These are phyloP conservation scores for Microctenopoma steveboyesi DNA, from an alignment of 2,797 vertebrate species.

Conservation along the genomic window DNA sequence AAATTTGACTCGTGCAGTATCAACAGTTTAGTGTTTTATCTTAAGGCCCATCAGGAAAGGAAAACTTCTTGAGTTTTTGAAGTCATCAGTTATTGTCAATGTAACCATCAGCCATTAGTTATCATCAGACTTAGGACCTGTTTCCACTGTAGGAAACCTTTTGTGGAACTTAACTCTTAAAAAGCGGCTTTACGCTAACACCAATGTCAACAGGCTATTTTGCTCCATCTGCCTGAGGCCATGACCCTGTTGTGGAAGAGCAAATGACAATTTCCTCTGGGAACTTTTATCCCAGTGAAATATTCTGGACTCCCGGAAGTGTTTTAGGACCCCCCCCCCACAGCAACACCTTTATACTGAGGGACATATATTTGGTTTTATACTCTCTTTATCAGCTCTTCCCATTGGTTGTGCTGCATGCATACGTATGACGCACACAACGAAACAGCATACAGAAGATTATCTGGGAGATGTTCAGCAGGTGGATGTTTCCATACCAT, in stretches of 20 bases:
- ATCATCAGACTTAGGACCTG: background rate
- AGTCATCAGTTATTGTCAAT: background rate
- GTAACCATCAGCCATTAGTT: background rate
- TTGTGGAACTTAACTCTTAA: too few relatives aligned
- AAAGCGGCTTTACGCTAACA: too few relatives aligned
- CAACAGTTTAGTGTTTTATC: background rate
- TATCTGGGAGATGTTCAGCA: slow-evolving; percentile 37
- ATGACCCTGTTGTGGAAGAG: too few relatives aligned
- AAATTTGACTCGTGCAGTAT: background rate
- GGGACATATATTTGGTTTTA: background rate
- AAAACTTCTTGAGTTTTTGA: background rate
- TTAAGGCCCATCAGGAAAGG: too few relatives aligned
- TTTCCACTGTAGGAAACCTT: too few relatives aligned
- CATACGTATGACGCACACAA: background rate
- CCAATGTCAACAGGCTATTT: too few relatives aligned
- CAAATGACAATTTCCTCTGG: too few relatives aligned
- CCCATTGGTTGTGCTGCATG: background rate
- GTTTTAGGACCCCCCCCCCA: too few relatives aligned
- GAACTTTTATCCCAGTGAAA: too few relatives aligned
- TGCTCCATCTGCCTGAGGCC: too few relatives aligned
- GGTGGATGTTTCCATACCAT: slow-evolving; percentile 42
- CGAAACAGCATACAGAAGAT: slow-evolving; percentile 22
- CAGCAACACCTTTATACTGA: too few relatives aligned
- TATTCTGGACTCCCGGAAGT: too few relatives aligned
- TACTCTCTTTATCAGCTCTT: background rate